Evolutionary conservation across 2,888 invertebrate species (phyloP), one percentile per base, ranked within the genome.

Genomic region (Megastigmus dorsalis): DNA sequence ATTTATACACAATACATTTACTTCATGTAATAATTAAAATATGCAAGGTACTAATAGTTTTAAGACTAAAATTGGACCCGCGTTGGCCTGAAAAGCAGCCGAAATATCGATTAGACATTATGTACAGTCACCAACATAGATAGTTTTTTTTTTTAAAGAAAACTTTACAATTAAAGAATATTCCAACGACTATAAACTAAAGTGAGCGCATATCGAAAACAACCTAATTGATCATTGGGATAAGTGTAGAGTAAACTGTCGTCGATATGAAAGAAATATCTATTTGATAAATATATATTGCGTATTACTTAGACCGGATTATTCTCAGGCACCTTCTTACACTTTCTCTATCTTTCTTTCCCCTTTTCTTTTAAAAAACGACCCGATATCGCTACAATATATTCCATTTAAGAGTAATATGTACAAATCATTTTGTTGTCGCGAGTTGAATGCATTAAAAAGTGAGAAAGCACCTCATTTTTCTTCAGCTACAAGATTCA

Each of bases 41-140:
- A 76, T 76, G 71, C 52, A 77, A 77, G 76, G 77, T 77, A 77
- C 77, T 77, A 77, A 74, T 68, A 76, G 75, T 76, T 70, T 13
- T 70, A 70, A 68, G 76, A 77, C 76, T 77, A 74, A 76, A 74
- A 71, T 71, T 74, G 50, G 67, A 74, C 62, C 72, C 67, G 66
- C 75, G 72, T 72, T 72, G 69, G 72, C 69, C 66, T 43, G 26
- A 50, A 59, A 70, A 68, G 57, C 66, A 70, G 62, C 67, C 74
- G 41, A 74, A 73, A 76, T 70, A 67, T 66, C 69, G 50, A 72
- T 71, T 68, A 76, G 63, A 70, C 38, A 72, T 66, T 78, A 78
- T 78, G 43, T 78, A 78, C 78, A 78, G 68, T 74, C 76, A 76
- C 72, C 68, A 78, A 65, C 76, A 74, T 71, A 66, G 28, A 72